Percentiles rank a stretch among this genome's conserved stretches.
Evolutionary conservation across 2,888 invertebrate species (phyloP).

Genomic region (Brenthis hecate): DNA sequence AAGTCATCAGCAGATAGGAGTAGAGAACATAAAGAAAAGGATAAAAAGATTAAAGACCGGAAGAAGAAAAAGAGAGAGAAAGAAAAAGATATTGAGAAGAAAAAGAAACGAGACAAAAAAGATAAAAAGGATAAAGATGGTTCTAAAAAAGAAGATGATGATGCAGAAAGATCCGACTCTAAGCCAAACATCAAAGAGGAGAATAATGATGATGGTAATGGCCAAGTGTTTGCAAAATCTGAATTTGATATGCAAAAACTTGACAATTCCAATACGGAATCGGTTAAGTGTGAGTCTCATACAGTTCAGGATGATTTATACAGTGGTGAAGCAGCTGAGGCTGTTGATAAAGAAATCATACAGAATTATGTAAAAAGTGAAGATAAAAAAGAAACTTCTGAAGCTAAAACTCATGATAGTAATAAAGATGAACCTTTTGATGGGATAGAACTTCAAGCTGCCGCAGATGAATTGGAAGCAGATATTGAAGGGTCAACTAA

Average conservation of each 20-base stretch:
- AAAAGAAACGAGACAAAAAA: conserved; percentile 79
- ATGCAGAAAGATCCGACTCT: conserved; percentile 46
- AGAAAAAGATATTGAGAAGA: conserved; percentile 78
- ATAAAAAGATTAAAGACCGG: conserved; percentile 74
- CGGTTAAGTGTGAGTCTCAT: conserved; percentile 44
- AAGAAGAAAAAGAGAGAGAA: conserved; percentile 76
- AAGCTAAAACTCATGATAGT: conserved; percentile 56
- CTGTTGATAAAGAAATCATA: conserved; percentile 81
- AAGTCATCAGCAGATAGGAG: conserved; percentile 72
- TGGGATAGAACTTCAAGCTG: conserved; percentile 82
- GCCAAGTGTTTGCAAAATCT: conserved; percentile 33
- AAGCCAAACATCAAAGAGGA: conserved; percentile 36
- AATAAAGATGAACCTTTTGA: conserved; percentile 80
- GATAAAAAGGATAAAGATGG: conserved; percentile 78
- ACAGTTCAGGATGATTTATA: conserved; percentile 70
- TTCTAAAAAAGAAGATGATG: conserved; percentile 49
- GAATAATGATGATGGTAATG: conserved; percentile 41
- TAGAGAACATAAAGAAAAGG: conserved; percentile 82
- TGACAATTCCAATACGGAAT: conserved; percentile 45
- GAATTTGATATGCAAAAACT: conserved; percentile 46
- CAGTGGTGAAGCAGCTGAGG: conserved; percentile 78
- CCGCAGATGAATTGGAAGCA: conserved; percentile 80
- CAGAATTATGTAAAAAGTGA: conserved; percentile 80
- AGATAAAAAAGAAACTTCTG: conserved; percentile 49
- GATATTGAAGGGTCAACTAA: conserved; percentile 69